A percentile compares a stretch with the other conserved stretches of the same genome.
Evolutionary conservation across 2,797 vertebrate species (phyloP).

Genomic region (Smutsia gigantea): DNA sequence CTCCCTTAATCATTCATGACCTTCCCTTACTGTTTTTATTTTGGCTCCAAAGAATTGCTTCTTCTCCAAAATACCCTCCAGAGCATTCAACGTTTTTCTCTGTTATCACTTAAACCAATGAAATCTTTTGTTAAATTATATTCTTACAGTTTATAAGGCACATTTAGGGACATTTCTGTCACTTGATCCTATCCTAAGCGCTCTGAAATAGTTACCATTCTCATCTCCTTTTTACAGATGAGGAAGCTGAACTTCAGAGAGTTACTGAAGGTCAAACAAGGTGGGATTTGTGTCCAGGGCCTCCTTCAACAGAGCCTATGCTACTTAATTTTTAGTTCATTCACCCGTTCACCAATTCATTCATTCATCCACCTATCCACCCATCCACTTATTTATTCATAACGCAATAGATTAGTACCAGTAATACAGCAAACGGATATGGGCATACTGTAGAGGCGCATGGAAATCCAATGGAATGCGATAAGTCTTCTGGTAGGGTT

Average conservation of each 20-base stretch:
- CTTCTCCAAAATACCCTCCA: slow-evolving; percentile 60
- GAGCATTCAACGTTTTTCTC: slow-evolving; percentile 23
- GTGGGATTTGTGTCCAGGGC: not conserved
- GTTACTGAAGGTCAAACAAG: not conserved
- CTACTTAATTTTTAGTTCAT: not conserved
- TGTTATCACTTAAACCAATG: slow-evolving; percentile 47
- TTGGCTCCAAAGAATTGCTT: slow-evolving; percentile 68
- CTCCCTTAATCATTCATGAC: slow-evolving; percentile 58
- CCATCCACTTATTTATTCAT: not conserved
- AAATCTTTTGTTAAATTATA: slow-evolving; percentile 41
- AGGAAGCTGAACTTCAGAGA: slow-evolving; percentile 22
- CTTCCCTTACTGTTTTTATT: slow-evolving; percentile 67
- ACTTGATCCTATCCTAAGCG: slow-evolving; percentile 57
- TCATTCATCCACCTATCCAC: not conserved
- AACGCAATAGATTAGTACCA: not conserved
- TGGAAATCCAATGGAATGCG: not conserved
- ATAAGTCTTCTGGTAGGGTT: not conserved
- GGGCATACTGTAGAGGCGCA: not conserved
- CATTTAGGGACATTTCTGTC: slow-evolving; percentile 57
- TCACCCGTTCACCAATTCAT: not conserved
- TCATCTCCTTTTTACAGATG: not conserved
- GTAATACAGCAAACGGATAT: not conserved
- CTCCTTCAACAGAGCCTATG: not conserved
- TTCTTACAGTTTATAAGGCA: slow-evolving; percentile 44
- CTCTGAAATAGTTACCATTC: slow-evolving; percentile 20